Evolutionary conservation across 2,888 invertebrate genomes (phyloP), one percentile per base, ranked within the genome.

Genomic region (Mythimna albipuncta): DNA sequence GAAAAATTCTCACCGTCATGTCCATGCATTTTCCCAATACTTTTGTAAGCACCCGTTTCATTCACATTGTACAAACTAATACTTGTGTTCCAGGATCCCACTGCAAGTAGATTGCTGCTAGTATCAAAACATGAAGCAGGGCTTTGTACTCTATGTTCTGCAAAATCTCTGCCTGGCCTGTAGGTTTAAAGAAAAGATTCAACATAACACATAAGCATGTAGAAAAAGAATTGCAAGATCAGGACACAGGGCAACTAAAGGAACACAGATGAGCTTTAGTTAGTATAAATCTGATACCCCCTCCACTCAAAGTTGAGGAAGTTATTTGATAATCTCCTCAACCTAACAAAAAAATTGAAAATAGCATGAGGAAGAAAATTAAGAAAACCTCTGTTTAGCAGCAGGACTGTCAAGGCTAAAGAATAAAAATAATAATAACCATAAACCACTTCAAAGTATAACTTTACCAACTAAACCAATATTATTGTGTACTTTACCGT

Each of bases 111-210:
- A 57, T 96, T 96, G 44, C 93, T 91, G 85, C 96, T 96, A 50
- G 97, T 94, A 0, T 97, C 97, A 69, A 98, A 93, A 89, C 97
- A 97, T 19, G 98, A 97, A 54, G 97, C 97, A 7, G 97, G 96
- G 82, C 97, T 97, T 64, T 95, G 94, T 0, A 97, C 96, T 35
- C 96, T 95, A 87, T 97, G 97, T 75, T 97, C 97, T 3, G 93
- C 90, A 88, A 94, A 97, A 69, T 97, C 97, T 88, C 98, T 96
- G 55, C 98, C 98, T 6, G 98, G 98, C 72, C 97, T 97, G 87
- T 81, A 88, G 86, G 57, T 75, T 63, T 41, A 2, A 47, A 21
- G 16, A 61, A 58, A 58, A 58, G 7, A 26, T 5, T 55, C 1
- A 55, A 54, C 11, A 21, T 54, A 19, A 52, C 9, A 19, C 4